A percentile compares a stretch with the other conserved stretches of the same genome.
Conservation (phyloP, 35 echinoderm and acorn worm species). For the Ptychodera flava region DNA sequence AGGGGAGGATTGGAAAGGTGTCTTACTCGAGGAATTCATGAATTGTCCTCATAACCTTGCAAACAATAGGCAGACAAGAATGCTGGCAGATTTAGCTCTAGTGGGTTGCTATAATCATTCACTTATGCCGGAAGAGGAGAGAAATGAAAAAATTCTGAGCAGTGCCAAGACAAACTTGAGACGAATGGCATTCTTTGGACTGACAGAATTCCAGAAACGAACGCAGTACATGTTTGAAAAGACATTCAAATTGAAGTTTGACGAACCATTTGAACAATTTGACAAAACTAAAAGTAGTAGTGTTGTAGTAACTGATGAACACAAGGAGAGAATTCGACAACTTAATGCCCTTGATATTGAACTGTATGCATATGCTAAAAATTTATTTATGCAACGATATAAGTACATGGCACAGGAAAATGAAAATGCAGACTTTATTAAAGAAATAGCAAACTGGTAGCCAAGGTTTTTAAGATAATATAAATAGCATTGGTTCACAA, state of each 20-base stretch:
- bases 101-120: constrained; percentile 88
- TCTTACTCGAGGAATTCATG: constrained; percentile 73
- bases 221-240: constrained; percentile 84
- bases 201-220: constrained; percentile 74
- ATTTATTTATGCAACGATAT: constrained; percentile 67
- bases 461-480: background rate
- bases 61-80: constrained; percentile 74
- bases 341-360: constrained; percentile 51
- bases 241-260: constrained; percentile 77
- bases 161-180: constrained; percentile 78
- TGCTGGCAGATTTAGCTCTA: constrained; percentile 75
- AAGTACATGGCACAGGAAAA: constrained; percentile 27
- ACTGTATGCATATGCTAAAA: constrained; percentile 66
- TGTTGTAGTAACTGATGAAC: constrained; percentile 8
- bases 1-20: constrained; percentile 58
- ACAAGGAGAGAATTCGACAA: constrained; percentile 25
- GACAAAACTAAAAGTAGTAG: constrained; percentile 54
- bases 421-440: background rate
- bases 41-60: constrained; percentile 74
- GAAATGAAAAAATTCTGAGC: constrained; percentile 52
- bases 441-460: background rate
- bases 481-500: background rate
- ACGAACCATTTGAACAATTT: constrained; percentile 42
- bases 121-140: constrained; percentile 35
- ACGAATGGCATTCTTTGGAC: constrained; percentile 73